These are phyloP conservation scores for Laspeyria flexula DNA, from an alignment of 2,888 invertebrate genomes.

Conservation along the genomic window DNA sequence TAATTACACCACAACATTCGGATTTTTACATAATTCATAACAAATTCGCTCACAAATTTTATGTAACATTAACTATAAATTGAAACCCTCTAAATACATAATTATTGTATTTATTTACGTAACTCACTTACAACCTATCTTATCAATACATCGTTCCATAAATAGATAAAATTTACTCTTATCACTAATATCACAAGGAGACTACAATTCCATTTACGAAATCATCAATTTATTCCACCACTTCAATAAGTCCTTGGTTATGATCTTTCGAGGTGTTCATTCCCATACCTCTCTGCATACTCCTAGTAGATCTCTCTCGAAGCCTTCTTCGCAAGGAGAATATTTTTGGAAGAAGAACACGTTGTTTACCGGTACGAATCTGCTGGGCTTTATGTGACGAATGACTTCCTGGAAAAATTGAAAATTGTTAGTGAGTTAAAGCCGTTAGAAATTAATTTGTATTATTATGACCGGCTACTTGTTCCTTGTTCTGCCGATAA, in stretches of 20 bases:
- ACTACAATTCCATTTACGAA: conserved; percentile 16
- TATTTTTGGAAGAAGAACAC: conserved; percentile 60
- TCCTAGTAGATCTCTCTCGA: conserved; percentile 67
- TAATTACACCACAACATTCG: no score
- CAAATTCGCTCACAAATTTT: no score
- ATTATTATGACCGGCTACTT: no score
- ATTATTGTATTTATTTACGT: background rate
- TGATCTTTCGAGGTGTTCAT: conserved; percentile 1
- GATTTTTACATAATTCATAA: no score
- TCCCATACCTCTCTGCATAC: conserved; percentile 78
- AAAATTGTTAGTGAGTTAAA: background rate
- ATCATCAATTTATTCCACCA: background rate
- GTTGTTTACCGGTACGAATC: conserved; percentile 70
- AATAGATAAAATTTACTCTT: conserved; percentile 26
- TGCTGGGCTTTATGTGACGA: conserved; percentile 50
- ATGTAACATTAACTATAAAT: background rate
- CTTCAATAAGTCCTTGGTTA: background rate
- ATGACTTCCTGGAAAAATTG: conserved; percentile 56
- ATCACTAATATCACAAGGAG: conserved; percentile 59
- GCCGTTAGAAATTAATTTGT: background rate
- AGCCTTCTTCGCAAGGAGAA: conserved; percentile 68
- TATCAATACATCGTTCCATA: conserved; percentile 19
- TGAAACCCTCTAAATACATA: background rate
- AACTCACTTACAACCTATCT: conserved; percentile 16
- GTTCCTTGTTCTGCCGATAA: no score